Conservation (phyloP, 2,888 invertebrate species). For the Chloromyia formosa region DNA sequence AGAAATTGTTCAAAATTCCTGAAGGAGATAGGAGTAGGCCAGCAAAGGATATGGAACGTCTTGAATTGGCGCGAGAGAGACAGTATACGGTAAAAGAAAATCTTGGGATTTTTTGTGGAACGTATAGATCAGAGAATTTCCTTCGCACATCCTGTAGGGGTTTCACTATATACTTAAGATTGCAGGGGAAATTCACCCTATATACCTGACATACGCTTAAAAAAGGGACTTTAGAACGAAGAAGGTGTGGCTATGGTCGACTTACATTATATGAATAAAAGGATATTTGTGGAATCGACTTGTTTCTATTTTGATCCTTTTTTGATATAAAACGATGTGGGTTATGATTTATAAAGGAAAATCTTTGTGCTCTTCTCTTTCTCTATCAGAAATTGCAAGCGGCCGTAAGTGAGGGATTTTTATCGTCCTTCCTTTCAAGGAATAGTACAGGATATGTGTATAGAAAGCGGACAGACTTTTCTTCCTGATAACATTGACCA, state of each 20-base stretch:
- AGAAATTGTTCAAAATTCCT: conserved; percentile 29
- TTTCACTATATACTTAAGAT: background rate
- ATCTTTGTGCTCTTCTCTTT: background rate
- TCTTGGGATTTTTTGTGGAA: conserved; percentile 21
- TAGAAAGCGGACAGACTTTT: background rate
- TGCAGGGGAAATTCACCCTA: conserved; percentile 12
- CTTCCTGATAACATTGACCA: background rate
- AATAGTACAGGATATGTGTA: background rate
- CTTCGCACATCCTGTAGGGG: conserved; percentile 18
- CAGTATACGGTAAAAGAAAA: background rate
- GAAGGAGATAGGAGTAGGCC: conserved; percentile 1
- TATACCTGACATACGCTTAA: conserved; percentile 1
- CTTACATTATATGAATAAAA: conserved; percentile 5
- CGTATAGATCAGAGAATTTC: conserved; percentile 12
- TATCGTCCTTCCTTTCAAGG: background rate
- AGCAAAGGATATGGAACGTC: conserved; percentile 30
- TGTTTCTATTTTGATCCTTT: conserved; percentile 42
- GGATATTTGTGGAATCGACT: conserved; percentile 45
- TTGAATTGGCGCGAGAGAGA: conserved; percentile 3
- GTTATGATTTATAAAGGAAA: conserved; percentile 47
- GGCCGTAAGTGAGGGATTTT: background rate
- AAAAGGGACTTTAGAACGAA: conserved; percentile 32
- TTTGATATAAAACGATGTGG: conserved; percentile 34
- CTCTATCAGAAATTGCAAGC: background rate
- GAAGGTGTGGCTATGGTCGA: conserved; percentile 48